A percentile compares a stretch with the other conserved stretches of the same genome.
Conservation (phyloP, 2,797 vertebrate species). For the Semotilus atromaculatus region DNA sequence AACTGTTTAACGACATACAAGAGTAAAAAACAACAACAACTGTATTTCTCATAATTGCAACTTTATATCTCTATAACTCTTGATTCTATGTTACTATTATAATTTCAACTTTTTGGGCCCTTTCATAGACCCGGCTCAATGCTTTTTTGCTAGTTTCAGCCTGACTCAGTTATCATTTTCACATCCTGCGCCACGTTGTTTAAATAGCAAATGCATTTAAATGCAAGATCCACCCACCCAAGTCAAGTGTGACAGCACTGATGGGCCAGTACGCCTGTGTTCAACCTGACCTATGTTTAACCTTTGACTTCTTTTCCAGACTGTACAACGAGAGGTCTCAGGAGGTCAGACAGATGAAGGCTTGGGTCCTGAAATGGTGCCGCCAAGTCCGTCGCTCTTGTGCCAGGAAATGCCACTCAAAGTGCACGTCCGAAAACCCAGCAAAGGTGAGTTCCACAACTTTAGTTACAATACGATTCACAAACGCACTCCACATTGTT, state of each 20-base stretch:
- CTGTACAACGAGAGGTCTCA: constrained; percentile 75
- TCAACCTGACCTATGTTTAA: constrained; percentile 33
- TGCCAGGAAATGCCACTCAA: constrained; percentile 79
- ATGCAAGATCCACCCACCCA: not conserved
- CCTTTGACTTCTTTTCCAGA: constrained; percentile 70
- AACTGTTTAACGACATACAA: not conserved
- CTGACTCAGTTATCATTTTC: no score
- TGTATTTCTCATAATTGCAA: not conserved
- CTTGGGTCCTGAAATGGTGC: constrained; percentile 76
- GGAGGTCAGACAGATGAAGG: constrained; percentile 69
- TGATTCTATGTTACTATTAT: no score
- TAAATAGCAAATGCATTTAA: no score
- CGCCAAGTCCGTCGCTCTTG: constrained; percentile 76
- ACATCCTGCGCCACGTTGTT: no score
- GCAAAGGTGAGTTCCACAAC: constrained; percentile 79
- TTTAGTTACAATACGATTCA: not conserved
- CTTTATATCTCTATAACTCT: no score
- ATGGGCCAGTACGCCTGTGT: constrained; percentile 4
- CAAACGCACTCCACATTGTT: not conserved
- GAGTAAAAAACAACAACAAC: not conserved
- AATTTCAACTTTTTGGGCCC: not conserved
- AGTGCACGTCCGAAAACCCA: constrained; percentile 79
- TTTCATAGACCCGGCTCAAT: no score
- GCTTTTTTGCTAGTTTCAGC: no score
- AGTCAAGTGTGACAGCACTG: not conserved